These are phyloP conservation scores for Euwallacea fornicatus DNA, from an alignment of 1,140 invertebrate species.

Conservation along the genomic window DNA sequence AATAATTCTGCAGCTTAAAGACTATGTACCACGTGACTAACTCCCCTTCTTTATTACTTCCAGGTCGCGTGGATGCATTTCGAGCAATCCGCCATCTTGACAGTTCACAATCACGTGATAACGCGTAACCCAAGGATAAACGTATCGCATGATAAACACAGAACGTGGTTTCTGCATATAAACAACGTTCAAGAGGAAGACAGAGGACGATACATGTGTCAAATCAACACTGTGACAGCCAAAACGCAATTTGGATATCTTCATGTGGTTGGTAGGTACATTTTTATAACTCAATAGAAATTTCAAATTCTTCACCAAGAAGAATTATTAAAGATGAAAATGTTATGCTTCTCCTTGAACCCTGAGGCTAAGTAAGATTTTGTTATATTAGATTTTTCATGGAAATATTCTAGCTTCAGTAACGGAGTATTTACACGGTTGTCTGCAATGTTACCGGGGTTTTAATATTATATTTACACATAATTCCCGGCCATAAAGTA, in stretches of 20 bases:
- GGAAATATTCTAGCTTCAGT: no score
- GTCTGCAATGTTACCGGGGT: no score
- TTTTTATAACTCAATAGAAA: background rate
- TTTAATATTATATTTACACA: no score
- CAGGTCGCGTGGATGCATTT: conserved; percentile 95
- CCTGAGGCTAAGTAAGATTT: no score
- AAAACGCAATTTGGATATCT: conserved; percentile 91
- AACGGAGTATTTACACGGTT: no score
- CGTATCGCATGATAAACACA: conserved; percentile 79
- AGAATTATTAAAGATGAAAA: no score
- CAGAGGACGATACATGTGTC: conserved; percentile 92
- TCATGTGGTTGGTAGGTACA: conserved; percentile 85
- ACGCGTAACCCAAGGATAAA: conserved; percentile 88
- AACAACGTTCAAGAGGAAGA: conserved; percentile 88
- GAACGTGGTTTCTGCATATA: conserved; percentile 90
- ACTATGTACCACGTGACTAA: background rate
- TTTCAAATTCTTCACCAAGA: no score
- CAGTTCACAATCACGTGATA: conserved; percentile 90
- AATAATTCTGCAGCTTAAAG: background rate
- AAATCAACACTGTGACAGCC: conserved; percentile 91
- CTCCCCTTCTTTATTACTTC: conserved; percentile 44
- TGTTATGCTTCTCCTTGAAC: no score
- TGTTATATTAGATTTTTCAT: no score
- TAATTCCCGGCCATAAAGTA: no score
- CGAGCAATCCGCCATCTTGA: conserved; percentile 90